A percentile compares a stretch with the other conserved stretches of the same genome.
Conservation (phyloP, 2,888 invertebrate species). For the Pollenia angustigena region DNA sequence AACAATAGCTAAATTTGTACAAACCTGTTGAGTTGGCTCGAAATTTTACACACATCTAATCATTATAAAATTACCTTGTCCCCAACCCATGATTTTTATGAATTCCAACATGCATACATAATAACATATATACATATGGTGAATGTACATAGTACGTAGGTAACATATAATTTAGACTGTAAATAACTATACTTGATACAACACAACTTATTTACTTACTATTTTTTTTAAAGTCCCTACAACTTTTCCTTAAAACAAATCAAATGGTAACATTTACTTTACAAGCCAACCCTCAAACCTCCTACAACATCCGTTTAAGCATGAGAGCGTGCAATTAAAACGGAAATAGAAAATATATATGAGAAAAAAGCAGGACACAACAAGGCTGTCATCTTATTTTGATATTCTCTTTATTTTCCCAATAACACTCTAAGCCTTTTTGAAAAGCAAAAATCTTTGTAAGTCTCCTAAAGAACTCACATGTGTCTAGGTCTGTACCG, state of each 20-base stretch:
- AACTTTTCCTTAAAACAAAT: conserved; percentile 41
- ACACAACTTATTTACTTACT: conserved; percentile 7
- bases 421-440: not conserved
- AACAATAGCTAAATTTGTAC: too few relatives aligned
- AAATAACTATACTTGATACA: not conserved
- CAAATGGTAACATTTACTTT: conserved; percentile 34
- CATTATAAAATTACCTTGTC: not conserved
- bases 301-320: not conserved
- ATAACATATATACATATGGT: too few relatives aligned
- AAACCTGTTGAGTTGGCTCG: not conserved
- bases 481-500: too few relatives aligned
- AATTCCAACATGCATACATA: too few relatives aligned
- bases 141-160: too few relatives aligned
- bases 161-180: conserved; percentile 15
- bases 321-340: conserved; percentile 62
- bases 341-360: conserved; percentile 60
- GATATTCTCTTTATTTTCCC: conserved; percentile 17
- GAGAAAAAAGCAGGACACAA: not conserved
- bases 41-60: not conserved
- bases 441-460: too few relatives aligned
- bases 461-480: too few relatives aligned
- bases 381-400: conserved; percentile 48
- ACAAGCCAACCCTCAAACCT: not conserved
- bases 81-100: not conserved
- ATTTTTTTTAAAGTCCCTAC: not conserved